Evolutionary conservation across 1,140 invertebrate genomes (phyloP).

Genomic region (Metopolophium dirhodum): DNA sequence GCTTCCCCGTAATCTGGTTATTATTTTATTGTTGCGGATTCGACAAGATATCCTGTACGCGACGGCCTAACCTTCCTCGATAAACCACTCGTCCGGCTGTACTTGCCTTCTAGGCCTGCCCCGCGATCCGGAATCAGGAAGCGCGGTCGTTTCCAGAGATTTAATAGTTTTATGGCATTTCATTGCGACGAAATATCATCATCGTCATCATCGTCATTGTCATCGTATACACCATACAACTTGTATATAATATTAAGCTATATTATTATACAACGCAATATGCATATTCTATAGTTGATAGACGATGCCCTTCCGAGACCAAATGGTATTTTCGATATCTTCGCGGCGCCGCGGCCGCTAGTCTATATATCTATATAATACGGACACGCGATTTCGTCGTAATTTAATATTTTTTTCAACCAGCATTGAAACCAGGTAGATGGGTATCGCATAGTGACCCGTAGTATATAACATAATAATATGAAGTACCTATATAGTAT

Average conservation of each 20-base stretch:
- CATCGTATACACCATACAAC: neutral
- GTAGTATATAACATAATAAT: neutral
- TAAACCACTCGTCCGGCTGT: neutral
- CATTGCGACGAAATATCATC: neutral
- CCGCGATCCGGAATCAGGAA: neutral
- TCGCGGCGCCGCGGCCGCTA: too few species aligned
- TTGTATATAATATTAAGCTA: neutral
- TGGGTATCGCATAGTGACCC: neutral
- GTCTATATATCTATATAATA: neutral
- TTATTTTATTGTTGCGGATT: neutral
- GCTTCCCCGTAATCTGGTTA: neutral
- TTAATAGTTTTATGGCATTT: neutral
- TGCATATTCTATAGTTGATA: neutral
- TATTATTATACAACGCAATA: neutral
- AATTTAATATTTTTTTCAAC: neutral
- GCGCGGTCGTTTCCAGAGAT: neutral
- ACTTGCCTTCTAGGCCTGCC: neutral
- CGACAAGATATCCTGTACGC: slow-evolving; percentile 16
- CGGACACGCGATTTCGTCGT: neutral
- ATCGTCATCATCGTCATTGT: too few species aligned
- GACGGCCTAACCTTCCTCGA: neutral
- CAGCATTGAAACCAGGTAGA: neutral
- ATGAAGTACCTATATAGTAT: neutral
- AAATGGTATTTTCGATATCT: neutral
- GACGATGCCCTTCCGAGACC: neutral